Evolutionary conservation across 2,888 invertebrate genomes (phyloP).

Genomic region (Horisme vitalbata): DNA sequence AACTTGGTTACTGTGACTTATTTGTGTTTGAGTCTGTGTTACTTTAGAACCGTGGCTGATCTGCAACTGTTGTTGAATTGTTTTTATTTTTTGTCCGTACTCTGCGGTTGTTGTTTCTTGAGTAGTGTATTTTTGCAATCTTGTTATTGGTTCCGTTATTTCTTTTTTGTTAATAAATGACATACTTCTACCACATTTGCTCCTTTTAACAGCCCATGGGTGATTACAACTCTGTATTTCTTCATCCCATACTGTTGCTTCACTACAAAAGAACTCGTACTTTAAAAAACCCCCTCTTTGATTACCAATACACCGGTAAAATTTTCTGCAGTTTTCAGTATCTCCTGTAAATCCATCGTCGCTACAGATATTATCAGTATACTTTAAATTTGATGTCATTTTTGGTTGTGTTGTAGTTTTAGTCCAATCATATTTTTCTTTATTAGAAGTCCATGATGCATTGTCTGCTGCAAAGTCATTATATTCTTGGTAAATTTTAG

Average conservation of each 20-base stretch:
- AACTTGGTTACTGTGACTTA: constrained; percentile 41
- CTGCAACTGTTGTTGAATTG: constrained; percentile 50
- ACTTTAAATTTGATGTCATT: constrained; percentile 24
- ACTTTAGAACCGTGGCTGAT: constrained; percentile 49
- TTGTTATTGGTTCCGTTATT: constrained; percentile 6
- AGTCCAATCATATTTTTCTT: constrained; percentile 12
- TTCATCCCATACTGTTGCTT: constrained; percentile 91
- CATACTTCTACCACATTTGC: constrained; percentile 56
- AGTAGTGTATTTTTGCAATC: constrained; percentile 17
- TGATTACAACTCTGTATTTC: constrained; percentile 88
- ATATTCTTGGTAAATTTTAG: constrained; percentile 8
- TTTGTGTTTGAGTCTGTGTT: constrained; percentile 53
- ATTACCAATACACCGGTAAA: constrained; percentile 89
- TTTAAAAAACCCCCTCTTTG: constrained; percentile 84
- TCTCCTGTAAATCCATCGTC: constrained; percentile 89
- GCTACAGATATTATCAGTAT: constrained; percentile 72
- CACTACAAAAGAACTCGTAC: constrained; percentile 89
- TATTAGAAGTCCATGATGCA: constrained; percentile 8
- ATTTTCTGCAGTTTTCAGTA: constrained; percentile 87
- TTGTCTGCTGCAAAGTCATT: constrained; percentile 6
- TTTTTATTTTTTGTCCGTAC: constrained; percentile 24
- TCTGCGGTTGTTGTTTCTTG: constrained; percentile 13
- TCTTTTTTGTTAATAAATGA: constrained; percentile 20
- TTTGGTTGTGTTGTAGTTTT: constrained; percentile 26
- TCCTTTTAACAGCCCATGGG: constrained; percentile 82